These are phyloP conservation scores for Tyto alba DNA, from an alignment of 2,113 vertebrate genomes.

Conservation along the genomic window DNA sequence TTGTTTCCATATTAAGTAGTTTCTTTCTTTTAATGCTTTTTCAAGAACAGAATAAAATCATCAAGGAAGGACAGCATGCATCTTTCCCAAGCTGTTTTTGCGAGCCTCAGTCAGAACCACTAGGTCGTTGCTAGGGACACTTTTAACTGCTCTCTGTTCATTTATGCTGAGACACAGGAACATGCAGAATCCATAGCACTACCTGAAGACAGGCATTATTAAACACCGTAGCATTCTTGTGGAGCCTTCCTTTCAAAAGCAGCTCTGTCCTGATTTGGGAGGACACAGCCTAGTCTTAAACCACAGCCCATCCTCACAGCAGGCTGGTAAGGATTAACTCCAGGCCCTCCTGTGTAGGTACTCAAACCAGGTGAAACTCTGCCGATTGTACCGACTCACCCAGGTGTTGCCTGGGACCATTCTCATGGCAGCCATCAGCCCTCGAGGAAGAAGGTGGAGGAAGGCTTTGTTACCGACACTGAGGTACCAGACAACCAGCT, in stretches of 20 bases:
- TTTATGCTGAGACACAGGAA: not conserved
- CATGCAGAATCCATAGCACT: not conserved
- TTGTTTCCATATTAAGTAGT: not conserved
- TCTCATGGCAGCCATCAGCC: fast-evolving
- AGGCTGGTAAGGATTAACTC: too few relatives aligned
- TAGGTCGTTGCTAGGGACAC: not conserved
- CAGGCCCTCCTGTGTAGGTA: fast-evolving
- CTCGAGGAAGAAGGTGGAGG: too few relatives aligned
- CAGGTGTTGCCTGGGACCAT: fast-evolving
- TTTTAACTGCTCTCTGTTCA: not conserved
- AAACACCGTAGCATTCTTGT: too few relatives aligned
- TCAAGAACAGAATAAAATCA: not conserved
- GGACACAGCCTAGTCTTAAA: not conserved
- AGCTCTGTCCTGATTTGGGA: not conserved
- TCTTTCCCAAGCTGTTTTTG: not conserved
- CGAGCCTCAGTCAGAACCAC: not conserved
- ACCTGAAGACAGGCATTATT: not conserved
- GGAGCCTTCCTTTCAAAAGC: not conserved
- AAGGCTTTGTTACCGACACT: fast-evolving
- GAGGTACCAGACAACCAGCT: too few relatives aligned
- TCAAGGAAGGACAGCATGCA: not conserved
- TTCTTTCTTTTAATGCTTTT: not conserved
- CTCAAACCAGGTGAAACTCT: too few relatives aligned
- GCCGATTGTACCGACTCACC: fast-evolving
- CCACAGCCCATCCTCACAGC: not conserved